Evolutionary conservation across 2,113 vertebrate species (phyloP), one percentile per base, ranked within the genome.

Genomic region (Lethenteron camtschaticum): DNA sequence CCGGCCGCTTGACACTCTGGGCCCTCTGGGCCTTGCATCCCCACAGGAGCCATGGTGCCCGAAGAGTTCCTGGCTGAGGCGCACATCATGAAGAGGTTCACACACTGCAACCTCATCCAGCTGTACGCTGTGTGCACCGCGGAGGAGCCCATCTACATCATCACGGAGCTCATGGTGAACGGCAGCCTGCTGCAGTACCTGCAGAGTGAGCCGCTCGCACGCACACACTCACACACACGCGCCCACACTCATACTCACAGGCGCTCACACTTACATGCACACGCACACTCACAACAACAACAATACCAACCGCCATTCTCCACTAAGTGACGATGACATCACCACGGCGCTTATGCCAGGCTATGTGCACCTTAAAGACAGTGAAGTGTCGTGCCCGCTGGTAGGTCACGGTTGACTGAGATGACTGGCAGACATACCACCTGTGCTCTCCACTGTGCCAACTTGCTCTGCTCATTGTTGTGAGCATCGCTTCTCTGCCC

Each of bases 151-250:
- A 82, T 99, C 79, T 99, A 90, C 83, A 99, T 99, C 80, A 85
- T 99, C 80, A 99, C 94, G 0, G 94, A 99, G 78, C 81, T 99
- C 76, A 96, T 99, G 94, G 87, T 74, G 76, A 76, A 94, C n/a
- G 90, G 94, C 79, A 96, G 90, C 76, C 81, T 99, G 74, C 82
- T 84, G 71, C 86, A 88, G 8, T 89, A 91, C 74, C 85, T 99
- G 55, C 85, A 85, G 78, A 86, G 91, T 96, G 85, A 87, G 87
- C 58, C 59, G 16, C 59, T 14, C 59, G 59, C 13, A 7, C 5
- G 16, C 59, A 63, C 59, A 8, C 59, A 63, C 59, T 13, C 59
- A 63, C 59, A 63, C 59, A 20, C 13, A 63, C 13, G 20, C 59
- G 20, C 59, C 6, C 59, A 63, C 12, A 63, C 59, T 13, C 59